phyloP scores from a whole-genome alignment of 2,888 invertebrate genomes.

The Zygogramma bicolorata region DNA sequence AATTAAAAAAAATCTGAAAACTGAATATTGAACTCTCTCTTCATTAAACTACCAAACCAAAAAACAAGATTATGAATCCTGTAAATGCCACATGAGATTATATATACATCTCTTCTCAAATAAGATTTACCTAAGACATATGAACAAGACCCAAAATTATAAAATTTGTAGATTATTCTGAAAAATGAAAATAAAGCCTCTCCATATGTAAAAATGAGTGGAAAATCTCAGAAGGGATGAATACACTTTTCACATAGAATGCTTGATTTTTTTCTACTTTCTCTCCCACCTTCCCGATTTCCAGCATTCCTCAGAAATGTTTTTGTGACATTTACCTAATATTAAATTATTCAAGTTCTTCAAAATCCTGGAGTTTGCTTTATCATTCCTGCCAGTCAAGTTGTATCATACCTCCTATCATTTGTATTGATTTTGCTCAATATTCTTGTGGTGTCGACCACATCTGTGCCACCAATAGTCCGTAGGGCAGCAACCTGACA shows the following conservation, averaged over 20 bases:
- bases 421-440: not conserved
- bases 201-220: too few species aligned
- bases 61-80: too few species aligned
- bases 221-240: too few species aligned
- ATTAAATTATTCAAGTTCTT: not conserved
- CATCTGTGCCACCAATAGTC: not conserved
- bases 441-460: not conserved
- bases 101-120: too few species aligned
- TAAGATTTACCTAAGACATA: too few species aligned
- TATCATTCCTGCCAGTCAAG: not conserved
- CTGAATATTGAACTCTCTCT: too few species aligned
- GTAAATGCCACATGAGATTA: too few species aligned
- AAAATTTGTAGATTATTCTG: not conserved
- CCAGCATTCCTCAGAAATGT: constrained; percentile 7
- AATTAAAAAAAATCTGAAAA: too few species aligned
- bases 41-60: too few species aligned
- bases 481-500: not conserved
- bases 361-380: not conserved
- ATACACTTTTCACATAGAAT: too few species aligned
- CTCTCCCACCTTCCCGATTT: constrained; percentile 8
- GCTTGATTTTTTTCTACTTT: not conserved
- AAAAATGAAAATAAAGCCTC: not conserved
- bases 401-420: not conserved
- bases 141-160: too few species aligned
- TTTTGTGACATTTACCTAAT: not conserved